Percentiles rank a stretch among this genome's conserved stretches.
These are phyloP conservation scores for Steinernema feltiae DNA, from an alignment of 1,140 invertebrate genomes.

Conservation along the genomic window DNA sequence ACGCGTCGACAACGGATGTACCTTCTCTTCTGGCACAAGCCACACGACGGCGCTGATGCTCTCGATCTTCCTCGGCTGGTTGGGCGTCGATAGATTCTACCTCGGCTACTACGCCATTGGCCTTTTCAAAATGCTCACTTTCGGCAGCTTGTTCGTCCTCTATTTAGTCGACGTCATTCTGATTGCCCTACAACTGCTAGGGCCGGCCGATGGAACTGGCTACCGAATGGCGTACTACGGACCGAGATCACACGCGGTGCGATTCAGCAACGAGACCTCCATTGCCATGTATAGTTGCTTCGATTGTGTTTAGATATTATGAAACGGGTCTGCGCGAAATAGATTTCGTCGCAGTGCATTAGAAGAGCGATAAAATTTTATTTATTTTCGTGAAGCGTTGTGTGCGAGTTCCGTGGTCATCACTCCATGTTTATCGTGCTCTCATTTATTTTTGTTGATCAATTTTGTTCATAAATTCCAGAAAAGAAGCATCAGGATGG, in stretches of 20 bases:
- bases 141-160: slow-evolving; percentile 90
- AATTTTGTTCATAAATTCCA: background rate
- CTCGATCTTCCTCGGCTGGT: slow-evolving; percentile 88
- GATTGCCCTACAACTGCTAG: slow-evolving; percentile 80
- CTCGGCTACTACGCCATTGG: slow-evolving; percentile 90
- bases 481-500: slow-evolving; percentile 16
- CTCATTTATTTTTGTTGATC: too few species aligned
- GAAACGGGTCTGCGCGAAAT: too few species aligned
- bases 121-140: slow-evolving; percentile 83
- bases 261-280: background rate
- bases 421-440: too few species aligned
- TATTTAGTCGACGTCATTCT: slow-evolving; percentile 88
- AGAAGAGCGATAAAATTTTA: background rate
- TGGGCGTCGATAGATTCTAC: slow-evolving; percentile 93
- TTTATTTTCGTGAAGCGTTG: background rate
- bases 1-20: slow-evolving; percentile 78
- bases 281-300: slow-evolving; percentile 10
- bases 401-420: too few species aligned
- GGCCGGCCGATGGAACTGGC: slow-evolving; percentile 89
- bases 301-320: slow-evolving; percentile 5
- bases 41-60: slow-evolving; percentile 83
- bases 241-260: slow-evolving; percentile 59
- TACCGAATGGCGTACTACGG: slow-evolving; percentile 91
- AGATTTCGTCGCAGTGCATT: too few species aligned
- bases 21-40: slow-evolving; percentile 77